Evolutionary conservation across 2,797 vertebrate species (phyloP), one percentile per base, ranked within the genome.

Genomic region (Sparus aurata): DNA sequence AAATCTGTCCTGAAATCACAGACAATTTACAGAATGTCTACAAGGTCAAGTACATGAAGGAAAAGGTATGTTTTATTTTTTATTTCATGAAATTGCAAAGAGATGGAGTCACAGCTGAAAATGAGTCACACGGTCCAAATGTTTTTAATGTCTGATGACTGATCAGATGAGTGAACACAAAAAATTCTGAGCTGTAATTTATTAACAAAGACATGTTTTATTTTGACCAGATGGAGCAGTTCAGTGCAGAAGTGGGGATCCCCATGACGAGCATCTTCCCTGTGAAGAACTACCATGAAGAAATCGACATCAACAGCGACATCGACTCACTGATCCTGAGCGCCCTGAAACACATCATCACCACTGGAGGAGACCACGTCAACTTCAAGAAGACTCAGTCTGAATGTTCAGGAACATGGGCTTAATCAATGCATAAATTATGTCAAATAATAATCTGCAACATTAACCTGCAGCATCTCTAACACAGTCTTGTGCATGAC

Each of bases 211-310:
- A 3, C 12, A 12, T 43, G 3, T 43, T 43, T 43, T 59, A n/a
- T 61, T 55, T 70, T 62, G 17, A 30, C 12, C 12, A 85, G 78
- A 73, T 84, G 75, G 2, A 23, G 55, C 0, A 9, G 3, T 50
- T 84, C 47, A 80, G 77, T 15, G 9, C 1, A 9, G 8, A 5
- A 0, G 38, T 55, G 5, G 71, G 71, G 11, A 43, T 43, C 12
- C 69, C 60, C 0, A 6, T 62, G 11, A 58, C 62, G 64, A 54
- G 66, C 47, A 76, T 73, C 59, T 73, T 76, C 41, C 34, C 63
- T 4, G 58, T 75, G 38, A 68, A 63, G 67, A 79, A 79, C 72
- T 75, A 68, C 58, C 12, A 22, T 2, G 45, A 30, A 9, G 72
- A 75, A 23, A 63, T 11, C 2, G 6, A 41, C 43, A 1, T 58